Evolutionary conservation across 2,888 invertebrate genomes (phyloP).

Genomic region (Drosophila crucigera): DNA sequence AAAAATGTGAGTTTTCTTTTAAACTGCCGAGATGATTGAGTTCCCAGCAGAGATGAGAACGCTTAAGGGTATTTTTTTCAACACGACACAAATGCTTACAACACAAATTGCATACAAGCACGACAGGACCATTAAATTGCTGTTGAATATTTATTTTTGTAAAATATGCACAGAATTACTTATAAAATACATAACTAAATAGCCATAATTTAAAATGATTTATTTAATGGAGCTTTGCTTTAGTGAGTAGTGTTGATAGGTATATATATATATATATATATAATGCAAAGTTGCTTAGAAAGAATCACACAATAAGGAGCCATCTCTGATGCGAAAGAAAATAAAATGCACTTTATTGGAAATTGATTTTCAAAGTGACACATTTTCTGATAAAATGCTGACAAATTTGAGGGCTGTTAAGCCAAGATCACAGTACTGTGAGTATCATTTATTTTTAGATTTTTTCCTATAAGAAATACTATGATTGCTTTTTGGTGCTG

Average conservation of each 20-base stretch:
- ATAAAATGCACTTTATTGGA: neutral
- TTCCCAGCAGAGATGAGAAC: constrained; percentile 9
- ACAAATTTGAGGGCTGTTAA: neutral
- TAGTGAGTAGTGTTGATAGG: neutral
- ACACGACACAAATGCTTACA: neutral
- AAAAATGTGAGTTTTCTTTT: constrained; percentile 25
- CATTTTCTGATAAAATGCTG: neutral
- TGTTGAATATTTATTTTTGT: constrained; percentile 1
- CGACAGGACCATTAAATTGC: neutral
- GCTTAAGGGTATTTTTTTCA: neutral
- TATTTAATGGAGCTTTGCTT: neutral
- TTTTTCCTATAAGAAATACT: neutral
- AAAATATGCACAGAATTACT: neutral
- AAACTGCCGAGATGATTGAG: constrained; percentile 23
- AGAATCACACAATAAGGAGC: neutral
- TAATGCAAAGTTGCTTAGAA: neutral
- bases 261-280: neutral
- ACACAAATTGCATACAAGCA: constrained; percentile 4
- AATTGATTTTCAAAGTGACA: neutral
- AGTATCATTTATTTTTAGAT: neutral
- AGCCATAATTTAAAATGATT: neutral
- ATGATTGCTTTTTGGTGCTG: neutral
- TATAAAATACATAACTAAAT: neutral
- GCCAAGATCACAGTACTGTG: neutral
- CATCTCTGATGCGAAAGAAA: neutral